These are phyloP conservation scores for Decapterus maruadsi DNA, from an alignment of 2,797 vertebrate species.

Conservation along the genomic window DNA sequence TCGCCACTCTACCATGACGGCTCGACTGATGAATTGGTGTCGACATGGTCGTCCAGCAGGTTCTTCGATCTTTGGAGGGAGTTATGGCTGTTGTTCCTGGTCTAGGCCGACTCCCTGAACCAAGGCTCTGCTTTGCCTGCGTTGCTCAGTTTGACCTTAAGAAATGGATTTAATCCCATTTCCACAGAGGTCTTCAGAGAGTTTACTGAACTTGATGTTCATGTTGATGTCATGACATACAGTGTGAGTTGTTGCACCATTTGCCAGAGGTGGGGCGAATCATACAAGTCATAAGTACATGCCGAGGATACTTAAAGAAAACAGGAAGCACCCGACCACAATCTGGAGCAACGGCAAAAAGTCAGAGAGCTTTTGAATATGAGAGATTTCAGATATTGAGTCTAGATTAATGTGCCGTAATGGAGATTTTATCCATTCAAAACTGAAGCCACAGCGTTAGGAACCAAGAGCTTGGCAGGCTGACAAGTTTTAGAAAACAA, in stretches of 20 bases:
- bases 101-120: too few species aligned
- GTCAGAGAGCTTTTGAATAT: not conserved
- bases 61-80: not conserved
- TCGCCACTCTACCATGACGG: not conserved
- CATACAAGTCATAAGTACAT: not conserved
- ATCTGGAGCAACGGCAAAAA: not conserved
- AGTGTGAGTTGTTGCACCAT: not conserved
- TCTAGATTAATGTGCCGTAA: not conserved
- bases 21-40: not conserved
- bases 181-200: not conserved
- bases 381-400: not conserved
- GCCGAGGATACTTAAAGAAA: not conserved
- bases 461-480: not conserved
- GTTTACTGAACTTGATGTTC: not conserved
- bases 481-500: conserved; percentile 1
- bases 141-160: not conserved
- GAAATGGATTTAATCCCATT: not conserved
- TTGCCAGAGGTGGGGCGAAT: not conserved
- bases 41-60: not conserved
- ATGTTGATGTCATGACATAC: not conserved
- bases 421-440: not conserved
- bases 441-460: not conserved
- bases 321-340: not conserved
- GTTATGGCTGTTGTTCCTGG: not conserved
- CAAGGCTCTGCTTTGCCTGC: too few species aligned